Conservation (phyloP, 2,113 vertebrate species). For the Ptilorrhoa leucosticta region DNA sequence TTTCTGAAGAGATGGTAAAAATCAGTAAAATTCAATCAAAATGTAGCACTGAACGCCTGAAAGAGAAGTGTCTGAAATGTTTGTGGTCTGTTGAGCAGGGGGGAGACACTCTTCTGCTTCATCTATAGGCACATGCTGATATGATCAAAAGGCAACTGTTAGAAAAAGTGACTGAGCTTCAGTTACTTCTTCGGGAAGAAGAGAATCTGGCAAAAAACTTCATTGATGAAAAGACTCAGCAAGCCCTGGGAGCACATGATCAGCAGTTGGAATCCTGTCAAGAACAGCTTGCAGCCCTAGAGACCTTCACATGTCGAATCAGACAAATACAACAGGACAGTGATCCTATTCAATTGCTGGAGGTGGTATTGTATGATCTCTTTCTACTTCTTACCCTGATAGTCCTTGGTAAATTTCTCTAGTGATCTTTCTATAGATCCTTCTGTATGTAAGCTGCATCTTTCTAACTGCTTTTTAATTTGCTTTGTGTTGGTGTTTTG, state of each 20-base stretch:
- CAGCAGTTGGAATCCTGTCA: conserved; percentile 31
- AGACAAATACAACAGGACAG: conserved; percentile 44
- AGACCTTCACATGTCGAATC: conserved; percentile 17
- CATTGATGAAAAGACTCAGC: conserved; percentile 63
- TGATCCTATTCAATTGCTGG: conserved; percentile 54
- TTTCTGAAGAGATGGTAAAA: not conserved
- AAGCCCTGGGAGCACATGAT: conserved; percentile 43
- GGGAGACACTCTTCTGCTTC: not conserved
- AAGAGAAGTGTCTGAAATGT: not conserved
- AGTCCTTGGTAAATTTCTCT: not conserved
- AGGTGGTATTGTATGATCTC: conserved; percentile 49
- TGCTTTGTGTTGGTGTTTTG: not conserved
- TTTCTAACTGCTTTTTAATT: not conserved
- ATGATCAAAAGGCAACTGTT: conserved; percentile 63
- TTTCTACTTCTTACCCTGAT: not conserved
- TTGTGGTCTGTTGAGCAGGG: not conserved
- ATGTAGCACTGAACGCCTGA: not conserved
- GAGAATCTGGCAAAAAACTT: conserved; percentile 62
- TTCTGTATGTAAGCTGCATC: not conserved
- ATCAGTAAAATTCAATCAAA: not conserved
- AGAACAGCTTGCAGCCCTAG: conserved; percentile 25
- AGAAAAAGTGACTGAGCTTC: conserved; percentile 59
- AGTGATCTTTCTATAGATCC: not conserved
- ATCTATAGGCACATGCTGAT: conserved; percentile 34
- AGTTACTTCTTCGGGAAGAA: conserved; percentile 69